Base-by-base conservation (phyloP, 92 coral and sea anemone species). In the Plumapathes pennacea region DNA sequence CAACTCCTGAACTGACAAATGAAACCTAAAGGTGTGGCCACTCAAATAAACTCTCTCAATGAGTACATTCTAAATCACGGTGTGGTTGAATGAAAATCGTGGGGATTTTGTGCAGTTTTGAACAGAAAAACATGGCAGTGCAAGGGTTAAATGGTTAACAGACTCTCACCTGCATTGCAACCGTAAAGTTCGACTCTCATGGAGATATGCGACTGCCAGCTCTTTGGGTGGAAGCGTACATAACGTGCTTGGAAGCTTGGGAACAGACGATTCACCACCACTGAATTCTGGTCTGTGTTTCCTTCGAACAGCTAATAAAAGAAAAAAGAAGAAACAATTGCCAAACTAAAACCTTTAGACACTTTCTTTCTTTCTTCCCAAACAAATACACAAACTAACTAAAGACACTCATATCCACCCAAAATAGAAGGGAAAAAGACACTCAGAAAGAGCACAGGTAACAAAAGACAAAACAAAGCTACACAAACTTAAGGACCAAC, bases 121-220 rank as follows among this genome's bases (percentile, higher is more conserved):
- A 23, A 15, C 25, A n/a, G n/a, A n/a, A n/a, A n/a, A n/a, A n/a
- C n/a, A n/a, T n/a, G n/a, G n/a, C n/a, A n/a, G n/a, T n/a, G 25
- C 29, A 18, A 15, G 29, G 32, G 11, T 29, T 29, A 30, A 0
- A 31, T 8, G 3, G 0, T n/a, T n/a, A n/a, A n/a, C n/a, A n/a
- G n/a, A n/a, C n/a, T n/a, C n/a, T 43, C 46, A 77, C 84, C 84
- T 25, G 55, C 32, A 41, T 77, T 77, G 46, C 74, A 74, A 4
- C 92, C 92, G 36, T 85, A 85, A 13, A 85, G 75, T 21, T 85
- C 92, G 4, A 74, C 70, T 58, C 92, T 69, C 84, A 85, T 42
- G 18, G 92, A 69, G 40, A 85, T 74, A 38, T 73, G 83, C 13
- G 70, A 8, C 38, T 64, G 81, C 92, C 92, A 85, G 8, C 80